A percentile compares a stretch with the other conserved stretches of the same genome.
These are phyloP conservation scores for Mirounga angustirostris DNA, from an alignment of 2,113 vertebrate species.

Conservation along the genomic window DNA sequence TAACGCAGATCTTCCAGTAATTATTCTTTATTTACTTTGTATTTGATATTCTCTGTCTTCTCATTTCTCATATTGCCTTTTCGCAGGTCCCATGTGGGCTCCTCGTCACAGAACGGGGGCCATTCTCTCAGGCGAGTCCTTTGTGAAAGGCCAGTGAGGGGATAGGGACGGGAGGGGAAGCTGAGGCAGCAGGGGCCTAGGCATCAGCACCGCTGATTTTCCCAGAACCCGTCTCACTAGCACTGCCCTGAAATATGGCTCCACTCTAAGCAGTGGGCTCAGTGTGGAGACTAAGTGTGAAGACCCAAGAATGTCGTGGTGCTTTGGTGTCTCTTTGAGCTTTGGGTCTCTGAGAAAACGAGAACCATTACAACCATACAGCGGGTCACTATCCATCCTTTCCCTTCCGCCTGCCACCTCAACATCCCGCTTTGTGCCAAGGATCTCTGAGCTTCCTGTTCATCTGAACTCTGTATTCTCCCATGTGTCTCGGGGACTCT, in stretches of 20 bases:
- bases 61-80: neutral
- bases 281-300: neutral
- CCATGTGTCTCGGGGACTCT: neutral
- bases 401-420: neutral
- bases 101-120: neutral
- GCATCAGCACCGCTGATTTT: rapidly evolving
- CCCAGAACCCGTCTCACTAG: neutral
- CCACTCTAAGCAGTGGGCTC: neutral
- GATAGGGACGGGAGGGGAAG: neutral
- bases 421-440: neutral
- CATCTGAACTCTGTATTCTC: neutral
- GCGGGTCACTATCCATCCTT: neutral
- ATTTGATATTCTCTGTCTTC: neutral
- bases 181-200: too few species aligned
- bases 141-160: neutral
- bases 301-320: neutral
- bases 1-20: neutral
- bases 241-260: neutral
- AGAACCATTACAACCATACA: neutral
- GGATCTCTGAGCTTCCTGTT: neutral
- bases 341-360: neutral
- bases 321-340: neutral
- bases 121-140: neutral
- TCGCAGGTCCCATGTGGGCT: neutral
- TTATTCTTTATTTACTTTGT: neutral